Conservation (phyloP, 1,140 invertebrate species). For the Andrena cerasifolii region DNA sequence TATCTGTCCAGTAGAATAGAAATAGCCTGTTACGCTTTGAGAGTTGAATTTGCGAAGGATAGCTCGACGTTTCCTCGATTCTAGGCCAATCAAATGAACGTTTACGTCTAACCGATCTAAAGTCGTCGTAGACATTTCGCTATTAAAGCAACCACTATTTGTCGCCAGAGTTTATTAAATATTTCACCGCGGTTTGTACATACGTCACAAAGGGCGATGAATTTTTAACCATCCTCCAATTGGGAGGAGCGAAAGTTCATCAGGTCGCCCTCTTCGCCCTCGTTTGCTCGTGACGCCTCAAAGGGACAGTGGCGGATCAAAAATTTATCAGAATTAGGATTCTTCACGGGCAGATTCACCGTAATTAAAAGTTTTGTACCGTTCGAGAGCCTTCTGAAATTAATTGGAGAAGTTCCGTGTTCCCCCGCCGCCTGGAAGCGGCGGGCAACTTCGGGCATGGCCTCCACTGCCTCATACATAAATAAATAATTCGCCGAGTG, state of each 20-base stretch:
- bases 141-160: too few relatives aligned
- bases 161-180: background rate
- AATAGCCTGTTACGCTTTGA: too few relatives aligned
- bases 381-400: slow-evolving; percentile 43
- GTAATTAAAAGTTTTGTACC: slow-evolving; percentile 52
- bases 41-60: too few relatives aligned
- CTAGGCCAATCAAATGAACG: too few relatives aligned
- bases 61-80: too few relatives aligned
- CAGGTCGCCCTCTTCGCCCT: background rate
- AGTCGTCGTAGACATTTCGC: too few relatives aligned
- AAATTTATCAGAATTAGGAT: slow-evolving; percentile 37
- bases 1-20: too few relatives aligned
- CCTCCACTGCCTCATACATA: background rate
- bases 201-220: background rate
- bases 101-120: too few relatives aligned
- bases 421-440: background rate
- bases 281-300: background rate
- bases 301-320: background rate
- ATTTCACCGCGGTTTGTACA: background rate
- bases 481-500: too few relatives aligned
- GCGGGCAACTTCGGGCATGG: background rate
- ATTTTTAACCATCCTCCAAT: background rate
- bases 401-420: slow-evolving; percentile 40
- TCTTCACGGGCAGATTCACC: slow-evolving; percentile 36
- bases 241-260: background rate